Conservation (phyloP, 2,113 vertebrate genomes). For the Corvus hawaiiensis region DNA sequence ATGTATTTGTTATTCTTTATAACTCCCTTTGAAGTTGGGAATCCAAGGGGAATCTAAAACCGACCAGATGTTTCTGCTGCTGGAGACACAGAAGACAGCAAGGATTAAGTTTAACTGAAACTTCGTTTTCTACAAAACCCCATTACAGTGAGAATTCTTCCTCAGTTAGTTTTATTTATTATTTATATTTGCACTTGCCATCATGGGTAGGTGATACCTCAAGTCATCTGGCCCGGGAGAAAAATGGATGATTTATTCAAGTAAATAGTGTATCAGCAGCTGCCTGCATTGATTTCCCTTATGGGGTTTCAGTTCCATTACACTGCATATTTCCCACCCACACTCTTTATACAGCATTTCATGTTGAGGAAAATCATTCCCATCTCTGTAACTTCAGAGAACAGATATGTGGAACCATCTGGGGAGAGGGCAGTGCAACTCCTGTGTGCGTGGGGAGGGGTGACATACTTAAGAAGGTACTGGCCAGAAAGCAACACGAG, state of each 20-base stretch:
- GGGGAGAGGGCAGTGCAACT: conserved; percentile 11
- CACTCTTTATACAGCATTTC: conserved; percentile 42
- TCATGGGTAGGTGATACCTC: conserved; percentile 60
- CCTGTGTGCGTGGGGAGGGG: neutral
- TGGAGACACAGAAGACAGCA: conserved; percentile 70
- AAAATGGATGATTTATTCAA: conserved; percentile 68
- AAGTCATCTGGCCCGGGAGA: conserved; percentile 51
- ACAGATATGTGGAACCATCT: conserved; percentile 20
- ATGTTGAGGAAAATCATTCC: conserved; percentile 44
- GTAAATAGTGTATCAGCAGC: conserved; percentile 58
- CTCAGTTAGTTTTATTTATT: conserved; percentile 62
- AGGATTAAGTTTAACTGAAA: conserved; percentile 78
- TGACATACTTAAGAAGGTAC: neutral
- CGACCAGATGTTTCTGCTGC: conserved; percentile 81
- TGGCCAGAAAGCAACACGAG: neutral
- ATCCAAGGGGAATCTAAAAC: conserved; percentile 84
- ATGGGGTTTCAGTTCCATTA: conserved; percentile 57
- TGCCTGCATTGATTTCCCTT: conserved; percentile 51
- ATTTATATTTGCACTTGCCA: conserved; percentile 68
- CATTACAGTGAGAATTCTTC: conserved; percentile 61
- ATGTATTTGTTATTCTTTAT: conserved; percentile 86
- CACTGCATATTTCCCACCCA: conserved; percentile 31
- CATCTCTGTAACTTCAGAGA: conserved; percentile 36
- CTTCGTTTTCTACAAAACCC: conserved; percentile 60
- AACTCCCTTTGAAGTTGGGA: conserved; percentile 84